A percentile compares a stretch with the other conserved stretches of the same genome.
Evolutionary conservation across 2,888 invertebrate genomes (phyloP).

Genomic region (Rhopalosiphum nymphaeae): DNA sequence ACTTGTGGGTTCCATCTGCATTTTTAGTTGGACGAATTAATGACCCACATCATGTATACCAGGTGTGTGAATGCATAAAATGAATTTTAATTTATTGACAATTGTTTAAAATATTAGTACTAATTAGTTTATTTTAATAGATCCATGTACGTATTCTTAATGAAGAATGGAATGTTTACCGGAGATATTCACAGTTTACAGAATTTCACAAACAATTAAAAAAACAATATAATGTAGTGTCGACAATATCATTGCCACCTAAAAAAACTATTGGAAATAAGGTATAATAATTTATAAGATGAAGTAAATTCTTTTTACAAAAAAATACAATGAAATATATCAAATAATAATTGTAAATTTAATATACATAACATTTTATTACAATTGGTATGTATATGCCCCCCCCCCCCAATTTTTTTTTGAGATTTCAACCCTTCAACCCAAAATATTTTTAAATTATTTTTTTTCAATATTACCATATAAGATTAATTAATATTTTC

Average conservation of each 20-base stretch:
- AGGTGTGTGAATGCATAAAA: constrained; percentile 73
- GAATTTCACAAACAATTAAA: constrained; percentile 86
- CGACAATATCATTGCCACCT: constrained; percentile 91
- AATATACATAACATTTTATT: neutral
- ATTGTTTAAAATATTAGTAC: neutral
- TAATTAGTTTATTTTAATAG: constrained; percentile 70
- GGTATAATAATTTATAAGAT: constrained; percentile 72
- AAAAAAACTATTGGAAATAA: constrained; percentile 95
- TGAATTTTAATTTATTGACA: neutral
- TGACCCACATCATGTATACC: constrained; percentile 89
- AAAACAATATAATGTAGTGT: constrained; percentile 84
- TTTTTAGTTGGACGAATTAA: constrained; percentile 82
- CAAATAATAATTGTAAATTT: neutral
- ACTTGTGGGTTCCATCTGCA: constrained; percentile 89
- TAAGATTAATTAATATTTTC: neutral
- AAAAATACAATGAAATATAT: constrained; percentile 27
- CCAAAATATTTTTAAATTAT: neutral
- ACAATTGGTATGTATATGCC: neutral
- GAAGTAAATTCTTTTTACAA: constrained; percentile 65
- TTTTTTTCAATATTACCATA: neutral
- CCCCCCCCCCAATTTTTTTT: neutral
- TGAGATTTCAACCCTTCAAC: neutral
- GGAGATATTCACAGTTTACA: constrained; percentile 93
- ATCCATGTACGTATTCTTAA: constrained; percentile 84
- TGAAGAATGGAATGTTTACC: constrained; percentile 96